phyloP scores from a whole-genome alignment of 2,888 invertebrate species.

The Hoplodrina ambigua region DNA sequence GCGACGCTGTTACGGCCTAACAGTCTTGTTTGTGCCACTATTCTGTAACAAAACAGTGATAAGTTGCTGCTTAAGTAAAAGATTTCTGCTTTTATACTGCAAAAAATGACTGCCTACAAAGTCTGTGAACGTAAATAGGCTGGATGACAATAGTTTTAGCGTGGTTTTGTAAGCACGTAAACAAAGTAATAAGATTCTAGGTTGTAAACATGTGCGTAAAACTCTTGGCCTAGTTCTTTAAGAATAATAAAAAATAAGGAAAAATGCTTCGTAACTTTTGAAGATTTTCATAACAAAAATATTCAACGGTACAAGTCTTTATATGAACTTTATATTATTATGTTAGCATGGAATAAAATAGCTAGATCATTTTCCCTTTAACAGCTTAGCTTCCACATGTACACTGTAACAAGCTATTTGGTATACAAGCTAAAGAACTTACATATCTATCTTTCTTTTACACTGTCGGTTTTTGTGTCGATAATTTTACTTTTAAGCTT shows the following conservation, averaged over 20 bases:
- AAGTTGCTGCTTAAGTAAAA: slow-evolving; percentile 43
- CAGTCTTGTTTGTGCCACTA: slow-evolving; percentile 78
- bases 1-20: slow-evolving; percentile 70
- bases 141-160: slow-evolving; percentile 41
- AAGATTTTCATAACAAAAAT: slow-evolving; percentile 19
- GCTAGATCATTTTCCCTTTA: no score
- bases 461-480: no score
- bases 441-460: no score
- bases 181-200: slow-evolving; percentile 61
- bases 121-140: slow-evolving; percentile 17
- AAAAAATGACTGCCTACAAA: slow-evolving; percentile 37
- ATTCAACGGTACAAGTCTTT: neutral
- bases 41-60: slow-evolving; percentile 71
- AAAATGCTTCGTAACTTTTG: slow-evolving; percentile 1
- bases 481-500: no score
- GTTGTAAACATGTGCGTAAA: slow-evolving; percentile 43
- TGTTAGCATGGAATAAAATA: no score
- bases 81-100: slow-evolving; percentile 50
- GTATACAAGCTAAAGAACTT: no score
- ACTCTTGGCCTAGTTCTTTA: slow-evolving; percentile 22
- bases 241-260: slow-evolving; percentile 16
- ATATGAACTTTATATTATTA: no score
- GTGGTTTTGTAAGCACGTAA: slow-evolving; percentile 43
- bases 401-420: no score
- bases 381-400: no score